Evolutionary conservation across 2,888 invertebrate species (phyloP).

Genomic region (Acleris laterana): DNA sequence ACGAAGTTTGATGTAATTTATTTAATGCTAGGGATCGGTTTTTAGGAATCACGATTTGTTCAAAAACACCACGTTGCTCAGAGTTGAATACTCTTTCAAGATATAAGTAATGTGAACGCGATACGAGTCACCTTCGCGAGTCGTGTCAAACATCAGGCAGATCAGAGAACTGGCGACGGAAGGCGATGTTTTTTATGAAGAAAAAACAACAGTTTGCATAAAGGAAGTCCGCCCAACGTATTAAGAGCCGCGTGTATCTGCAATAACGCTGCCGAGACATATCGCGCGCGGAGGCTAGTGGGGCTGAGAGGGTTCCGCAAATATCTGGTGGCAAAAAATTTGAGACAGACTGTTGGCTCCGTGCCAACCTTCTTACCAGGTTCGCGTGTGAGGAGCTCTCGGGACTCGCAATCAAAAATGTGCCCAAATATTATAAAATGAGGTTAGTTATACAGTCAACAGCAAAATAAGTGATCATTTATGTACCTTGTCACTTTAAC

Average conservation of each 20-base stretch:
- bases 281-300: constrained; percentile 43
- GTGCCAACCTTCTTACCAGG: constrained; percentile 62
- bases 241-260: constrained; percentile 49
- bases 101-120: neutral
- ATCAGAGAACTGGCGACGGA: constrained; percentile 48
- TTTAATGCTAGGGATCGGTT: too few species aligned
- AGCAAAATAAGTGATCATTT: too few species aligned
- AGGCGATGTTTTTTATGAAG: constrained; percentile 58
- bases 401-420: constrained; percentile 55
- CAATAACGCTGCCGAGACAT: constrained; percentile 43
- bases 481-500: too few species aligned
- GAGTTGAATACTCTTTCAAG: too few species aligned
- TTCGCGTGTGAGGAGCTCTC: constrained; percentile 49
- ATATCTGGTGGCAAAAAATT: constrained; percentile 61
- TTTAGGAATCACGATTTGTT: too few species aligned
- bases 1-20: too few species aligned
- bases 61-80: too few species aligned
- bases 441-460: too few species aligned
- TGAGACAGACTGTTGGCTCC: constrained; percentile 61
- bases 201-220: constrained; percentile 61
- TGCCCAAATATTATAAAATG: neutral
- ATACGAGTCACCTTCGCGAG: neutral
- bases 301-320: constrained; percentile 48
- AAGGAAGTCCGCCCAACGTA: constrained; percentile 52
- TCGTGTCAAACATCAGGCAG: constrained; percentile 25